Evolutionary conservation across 2,888 invertebrate species (phyloP).

Genomic region (Trachelus tabidus): DNA sequence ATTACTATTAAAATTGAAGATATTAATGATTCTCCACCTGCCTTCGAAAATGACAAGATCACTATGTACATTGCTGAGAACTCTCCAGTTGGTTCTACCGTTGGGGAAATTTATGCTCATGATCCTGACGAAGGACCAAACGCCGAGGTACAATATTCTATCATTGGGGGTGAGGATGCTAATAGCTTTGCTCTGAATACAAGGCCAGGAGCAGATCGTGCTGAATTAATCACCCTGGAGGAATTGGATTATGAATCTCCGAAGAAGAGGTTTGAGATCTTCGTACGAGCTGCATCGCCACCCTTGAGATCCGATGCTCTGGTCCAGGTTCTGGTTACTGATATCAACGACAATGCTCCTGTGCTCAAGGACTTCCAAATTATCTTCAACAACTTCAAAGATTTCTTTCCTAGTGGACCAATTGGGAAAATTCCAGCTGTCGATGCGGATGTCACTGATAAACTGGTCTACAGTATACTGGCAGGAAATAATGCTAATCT

Average conservation of each 20-base stretch:
- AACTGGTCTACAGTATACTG: conserved; percentile 83
- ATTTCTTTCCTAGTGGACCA: conserved; percentile 91
- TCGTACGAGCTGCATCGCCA: conserved; percentile 90
- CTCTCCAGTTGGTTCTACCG: conserved; percentile 94
- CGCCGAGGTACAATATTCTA: conserved; percentile 92
- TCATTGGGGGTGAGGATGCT: conserved; percentile 93
- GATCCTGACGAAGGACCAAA: conserved; percentile 95
- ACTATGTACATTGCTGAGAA: conserved; percentile 93
- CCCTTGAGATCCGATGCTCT: conserved; percentile 90
- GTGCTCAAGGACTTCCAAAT: conserved; percentile 91
- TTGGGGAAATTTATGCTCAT: conserved; percentile 89
- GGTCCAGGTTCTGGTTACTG: conserved; percentile 89
- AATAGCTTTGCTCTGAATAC: conserved; percentile 86
- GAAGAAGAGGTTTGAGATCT: conserved; percentile 87
- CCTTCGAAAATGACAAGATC: conserved; percentile 89
- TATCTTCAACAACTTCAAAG: conserved; percentile 94
- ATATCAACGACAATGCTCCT: conserved; percentile 96
- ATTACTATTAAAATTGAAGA: conserved; percentile 87
- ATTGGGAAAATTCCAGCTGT: conserved; percentile 93
- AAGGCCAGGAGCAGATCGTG: conserved; percentile 84
- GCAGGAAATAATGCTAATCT: conserved; percentile 94
- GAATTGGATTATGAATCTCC: conserved; percentile 97
- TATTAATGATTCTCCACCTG: conserved; percentile 91
- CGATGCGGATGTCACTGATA: conserved; percentile 95
- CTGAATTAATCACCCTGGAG: conserved; percentile 88